Base-by-base conservation (phyloP, 2,888 invertebrate genomes). In the Callyntrura sp. region DNA sequence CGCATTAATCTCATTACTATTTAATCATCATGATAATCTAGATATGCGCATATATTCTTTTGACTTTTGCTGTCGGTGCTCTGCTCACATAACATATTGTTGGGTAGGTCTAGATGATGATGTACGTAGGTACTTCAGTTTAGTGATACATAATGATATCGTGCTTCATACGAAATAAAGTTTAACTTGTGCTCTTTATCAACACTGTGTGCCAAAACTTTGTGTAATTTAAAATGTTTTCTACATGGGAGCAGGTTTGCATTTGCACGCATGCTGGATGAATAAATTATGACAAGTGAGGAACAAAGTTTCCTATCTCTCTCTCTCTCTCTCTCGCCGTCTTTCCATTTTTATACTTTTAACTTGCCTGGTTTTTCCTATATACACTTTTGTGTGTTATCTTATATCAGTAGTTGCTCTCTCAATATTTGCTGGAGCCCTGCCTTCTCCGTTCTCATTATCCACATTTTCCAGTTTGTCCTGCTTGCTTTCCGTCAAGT, bases 381-480 rank as follows among this genome's bases (percentile, higher is more conserved):
- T 23, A 48, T 23, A 20, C 73, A 51, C 82, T 82, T 9, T 4
- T n/a, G n/a, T n/a, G n/a, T n/a, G n/a, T n/a, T n/a, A n/a, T n/a
- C n/a, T n/a, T n/a, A n/a, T n/a, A n/a, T n/a, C n/a, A n/a, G n/a
- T n/a, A n/a, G n/a, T n/a, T n/a, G n/a, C n/a, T n/a, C n/a, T n/a
- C n/a, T n/a, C n/a, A n/a, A n/a, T n/a, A n/a, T n/a, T n/a, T n/a
- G n/a, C n/a, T n/a, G n/a, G n/a, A n/a, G n/a, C n/a, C n/a, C n/a
- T n/a, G n/a, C n/a, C n/a, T n/a, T n/a, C n/a, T 68, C 17, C 28
- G 12, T 70, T 12, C 55, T 89, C 85, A 89, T 89, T 85, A 89
- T 89, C 89, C 79, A 60, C 76, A 79, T 85, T 89, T 84, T 25
- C 89, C 17, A 88, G 48, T 88, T 83, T 83, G 87, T 79, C 68